Base-by-base conservation (phyloP, 2,113 vertebrate species). In the Aegithalos caudatus region DNA sequence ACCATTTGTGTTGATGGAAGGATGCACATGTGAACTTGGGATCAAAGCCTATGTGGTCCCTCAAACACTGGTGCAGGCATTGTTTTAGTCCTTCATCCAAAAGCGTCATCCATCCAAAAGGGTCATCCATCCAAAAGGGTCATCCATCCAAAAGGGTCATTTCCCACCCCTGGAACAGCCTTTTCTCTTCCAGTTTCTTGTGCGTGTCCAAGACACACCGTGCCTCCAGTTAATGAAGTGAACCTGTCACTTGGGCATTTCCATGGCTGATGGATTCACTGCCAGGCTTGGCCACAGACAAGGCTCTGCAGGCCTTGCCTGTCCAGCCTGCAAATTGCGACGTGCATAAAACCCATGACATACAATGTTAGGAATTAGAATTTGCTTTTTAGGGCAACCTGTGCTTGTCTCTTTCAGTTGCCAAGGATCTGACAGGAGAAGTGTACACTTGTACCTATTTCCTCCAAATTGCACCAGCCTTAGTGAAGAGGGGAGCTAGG, bases 131-230 rank as follows among this genome's bases (percentile, higher is more conserved):
- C 19, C 14, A 1, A 2, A 66, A 78, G 44, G 11, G 16, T 64
- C 1, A 3, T 60, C 57, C 29, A 7, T 78, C 29, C 19, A 1
- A 4, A 71, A 80, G 40, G 61, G 20, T 77, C 0, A 3, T 58
- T 60, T 88, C 51, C 20, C 27, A 70, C 4, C n/a, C 8, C 29
- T 53, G 37, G 58, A 81, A 73, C 22, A 85, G 6, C 6, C 7
- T 76, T 74, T 88, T 69, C 50, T 60, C 65, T 82, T 89, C 65
- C 51, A 27, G 29, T 58, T 50, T 47, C 81, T 57, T 57, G 27
- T 1, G 4, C 0, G 1, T 62, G 51, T 57, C 60, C 51, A 35
- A 51, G 86, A 81, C 74, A 47, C 0, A 0, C 38, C 0, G 3
- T n/a, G 61, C 61, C 78, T 72, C 44, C 35, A 51, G 57, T n/a